phyloP scores from a whole-genome alignment of 2,797 vertebrate genomes.

The Lates japonicus region DNA sequence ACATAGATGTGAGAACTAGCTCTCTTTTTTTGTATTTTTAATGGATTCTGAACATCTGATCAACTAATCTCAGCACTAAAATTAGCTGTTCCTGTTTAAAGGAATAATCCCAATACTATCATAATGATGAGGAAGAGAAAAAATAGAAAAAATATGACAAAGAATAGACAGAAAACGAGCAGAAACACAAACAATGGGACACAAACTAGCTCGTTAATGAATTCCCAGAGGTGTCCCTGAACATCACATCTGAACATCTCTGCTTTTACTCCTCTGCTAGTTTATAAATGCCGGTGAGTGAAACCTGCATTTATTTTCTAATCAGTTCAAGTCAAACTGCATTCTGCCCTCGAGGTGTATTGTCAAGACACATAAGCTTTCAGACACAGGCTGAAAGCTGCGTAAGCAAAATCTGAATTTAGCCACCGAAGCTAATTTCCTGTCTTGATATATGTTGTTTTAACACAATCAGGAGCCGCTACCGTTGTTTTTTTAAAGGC shows the following conservation, averaged over 20 bases:
- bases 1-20: not conserved
- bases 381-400: conserved; percentile 30
- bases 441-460: conserved; percentile 43
- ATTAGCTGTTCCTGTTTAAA: not conserved
- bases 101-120: not conserved
- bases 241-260: conserved; percentile 20
- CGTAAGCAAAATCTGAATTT: conserved; percentile 55
- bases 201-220: not conserved
- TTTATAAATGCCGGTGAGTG: conserved; percentile 36
- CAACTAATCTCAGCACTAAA: not conserved
- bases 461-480: conserved; percentile 1
- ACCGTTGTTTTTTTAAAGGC: not conserved
- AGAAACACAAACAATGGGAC: conserved; percentile 1
- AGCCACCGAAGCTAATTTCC: conserved; percentile 57
- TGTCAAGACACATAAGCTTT: conserved; percentile 48
- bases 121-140: not conserved
- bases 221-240: conserved; percentile 12
- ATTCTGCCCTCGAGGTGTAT: conserved; percentile 36
- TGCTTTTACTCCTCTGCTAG: conserved; percentile 10
- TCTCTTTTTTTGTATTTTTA: not conserved
- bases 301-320: conserved; percentile 52
- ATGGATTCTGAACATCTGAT: not conserved
- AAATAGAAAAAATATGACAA: not conserved
- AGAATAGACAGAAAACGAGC: not conserved
- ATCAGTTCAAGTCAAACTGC: conserved; percentile 59